Conservation (phyloP, 2,113 vertebrate genomes). For the Xerus inauris region DNA sequence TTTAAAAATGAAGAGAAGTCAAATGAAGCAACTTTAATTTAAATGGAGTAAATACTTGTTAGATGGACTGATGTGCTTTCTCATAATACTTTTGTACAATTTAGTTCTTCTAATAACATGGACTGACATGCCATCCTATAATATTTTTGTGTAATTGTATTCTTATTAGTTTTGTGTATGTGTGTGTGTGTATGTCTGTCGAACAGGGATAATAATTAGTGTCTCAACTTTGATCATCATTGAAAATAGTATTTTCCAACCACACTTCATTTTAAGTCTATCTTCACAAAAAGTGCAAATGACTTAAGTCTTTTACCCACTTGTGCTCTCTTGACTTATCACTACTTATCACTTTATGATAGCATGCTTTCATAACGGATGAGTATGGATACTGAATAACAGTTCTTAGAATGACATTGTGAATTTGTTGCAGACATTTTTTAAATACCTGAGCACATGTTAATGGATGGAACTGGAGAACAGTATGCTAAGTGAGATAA, state of each 20-base stretch:
- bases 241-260: background rate
- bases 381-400: background rate
- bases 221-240: background rate
- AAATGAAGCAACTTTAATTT: background rate
- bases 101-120: background rate
- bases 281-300: background rate
- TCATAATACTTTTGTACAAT: background rate
- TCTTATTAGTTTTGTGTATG: background rate
- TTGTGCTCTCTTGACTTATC: background rate
- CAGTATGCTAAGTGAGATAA: too few relatives aligned
- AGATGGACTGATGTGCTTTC: background rate
- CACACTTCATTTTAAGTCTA: background rate
- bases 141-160: background rate
- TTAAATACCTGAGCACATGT: background rate
- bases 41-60: background rate
- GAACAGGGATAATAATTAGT: background rate
- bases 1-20: background rate
- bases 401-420: background rate
- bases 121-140: background rate
- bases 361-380: background rate
- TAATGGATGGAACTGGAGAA: too few relatives aligned
- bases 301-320: background rate
- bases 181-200: background rate
- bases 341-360: background rate
- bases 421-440: background rate